phyloP scores from a whole-genome alignment of 2,888 invertebrate genomes.

The Cantharis nigra region DNA sequence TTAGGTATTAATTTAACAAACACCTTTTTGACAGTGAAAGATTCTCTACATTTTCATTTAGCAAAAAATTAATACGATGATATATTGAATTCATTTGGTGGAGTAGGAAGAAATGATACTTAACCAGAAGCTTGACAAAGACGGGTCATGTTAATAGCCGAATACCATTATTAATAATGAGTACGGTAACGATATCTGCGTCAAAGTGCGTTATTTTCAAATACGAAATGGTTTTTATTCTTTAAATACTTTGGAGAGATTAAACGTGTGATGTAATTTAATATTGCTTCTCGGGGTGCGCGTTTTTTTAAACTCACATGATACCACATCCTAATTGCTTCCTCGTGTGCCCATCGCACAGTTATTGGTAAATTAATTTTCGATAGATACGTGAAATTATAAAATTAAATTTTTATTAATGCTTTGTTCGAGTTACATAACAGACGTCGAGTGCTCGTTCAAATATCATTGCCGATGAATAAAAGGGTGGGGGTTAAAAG shows the following conservation, averaged over 20 bases:
- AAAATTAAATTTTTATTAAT: neutral
- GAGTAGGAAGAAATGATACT: conserved; percentile 9
- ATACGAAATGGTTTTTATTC: conserved; percentile 36
- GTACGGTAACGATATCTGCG: conserved; percentile 39
- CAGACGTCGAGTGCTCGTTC: conserved; percentile 28
- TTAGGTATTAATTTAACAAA: neutral
- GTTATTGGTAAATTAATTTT: neutral
- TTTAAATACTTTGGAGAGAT: conserved; percentile 22
- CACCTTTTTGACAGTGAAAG: conserved; percentile 24
- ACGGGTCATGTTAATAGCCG: conserved; percentile 38
- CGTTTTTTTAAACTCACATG: neutral
- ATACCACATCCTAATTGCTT: neutral
- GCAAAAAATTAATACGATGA: conserved; percentile 36
- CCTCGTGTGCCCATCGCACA: neutral
- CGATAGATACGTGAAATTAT: neutral
- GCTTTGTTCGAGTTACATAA: conserved; percentile 8
- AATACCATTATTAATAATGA: conserved; percentile 45
- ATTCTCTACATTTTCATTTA: conserved; percentile 18
- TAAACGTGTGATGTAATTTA: conserved; percentile 10
- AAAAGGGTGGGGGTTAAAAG: conserved; percentile 23
- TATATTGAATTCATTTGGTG: conserved; percentile 16
- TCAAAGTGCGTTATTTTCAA: conserved; percentile 37
- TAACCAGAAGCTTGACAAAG: conserved; percentile 24
- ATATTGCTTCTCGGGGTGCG: neutral
- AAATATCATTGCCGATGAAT: conserved; percentile 28